These are phyloP conservation scores for Oenanthe oenanthe DNA, from an alignment of 2,113 vertebrate species.

Conservation along the genomic window DNA sequence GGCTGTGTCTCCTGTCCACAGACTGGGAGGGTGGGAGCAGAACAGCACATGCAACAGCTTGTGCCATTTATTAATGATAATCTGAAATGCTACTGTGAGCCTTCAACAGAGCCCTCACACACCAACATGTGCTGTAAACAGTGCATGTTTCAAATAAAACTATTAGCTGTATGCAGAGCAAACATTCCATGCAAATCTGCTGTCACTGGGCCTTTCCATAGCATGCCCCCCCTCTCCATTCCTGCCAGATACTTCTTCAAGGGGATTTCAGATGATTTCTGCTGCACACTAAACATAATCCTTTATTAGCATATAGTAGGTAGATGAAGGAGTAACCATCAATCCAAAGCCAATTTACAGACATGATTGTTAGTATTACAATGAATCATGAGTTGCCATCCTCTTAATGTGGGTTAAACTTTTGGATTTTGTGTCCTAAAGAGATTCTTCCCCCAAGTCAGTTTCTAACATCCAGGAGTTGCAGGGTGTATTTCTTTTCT, in stretches of 20 bases:
- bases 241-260: not conserved
- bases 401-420: not conserved
- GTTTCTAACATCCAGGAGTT: not conserved
- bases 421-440: not conserved
- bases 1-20: not conserved
- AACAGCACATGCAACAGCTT: not conserved
- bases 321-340: not conserved
- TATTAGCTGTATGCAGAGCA: not conserved
- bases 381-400: not conserved
- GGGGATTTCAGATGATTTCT: not conserved
- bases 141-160: not conserved
- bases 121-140: not conserved
- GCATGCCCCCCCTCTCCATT: not conserved
- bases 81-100: not conserved
- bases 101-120: not conserved
- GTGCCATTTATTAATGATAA: not conserved
- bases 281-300: not conserved
- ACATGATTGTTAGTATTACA: not conserved
- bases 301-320: not conserved
- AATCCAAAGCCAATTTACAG: not conserved
- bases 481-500: not conserved
- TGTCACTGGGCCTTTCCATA: not conserved
- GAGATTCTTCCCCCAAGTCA: not conserved
- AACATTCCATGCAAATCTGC: not conserved
- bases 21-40: not conserved